phyloP scores from a whole-genome alignment of 1,140 invertebrate genomes.

The Papilio polyxenes region DNA sequence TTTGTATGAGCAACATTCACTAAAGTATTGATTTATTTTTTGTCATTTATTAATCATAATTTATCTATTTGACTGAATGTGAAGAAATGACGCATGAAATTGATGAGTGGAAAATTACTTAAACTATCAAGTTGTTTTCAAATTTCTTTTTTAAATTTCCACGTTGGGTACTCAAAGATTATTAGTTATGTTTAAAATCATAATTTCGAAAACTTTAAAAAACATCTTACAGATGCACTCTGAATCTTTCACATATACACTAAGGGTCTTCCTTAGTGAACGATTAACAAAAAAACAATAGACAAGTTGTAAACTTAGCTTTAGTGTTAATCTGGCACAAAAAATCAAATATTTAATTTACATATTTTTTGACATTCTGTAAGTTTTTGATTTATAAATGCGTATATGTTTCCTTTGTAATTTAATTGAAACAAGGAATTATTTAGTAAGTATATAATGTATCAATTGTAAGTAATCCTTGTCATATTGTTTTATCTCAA shows the following conservation, averaged over 20 bases:
- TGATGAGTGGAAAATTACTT: not conserved
- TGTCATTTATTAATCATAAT: not conserved
- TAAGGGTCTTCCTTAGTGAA: not conserved
- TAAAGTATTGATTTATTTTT: not conserved
- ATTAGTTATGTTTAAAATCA: no score
- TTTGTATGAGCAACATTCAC: not conserved
- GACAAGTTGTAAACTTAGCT: not conserved
- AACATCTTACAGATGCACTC: no score
- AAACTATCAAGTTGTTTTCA: not conserved
- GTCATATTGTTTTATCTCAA: conserved; percentile 17
- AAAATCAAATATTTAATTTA: not conserved
- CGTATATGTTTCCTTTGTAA: not conserved
- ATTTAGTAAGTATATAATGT: conserved; percentile 30
- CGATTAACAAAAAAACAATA: not conserved
- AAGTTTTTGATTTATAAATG: not conserved
- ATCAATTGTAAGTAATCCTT: conserved; percentile 24
- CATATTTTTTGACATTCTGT: not conserved
- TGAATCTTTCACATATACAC: no score
- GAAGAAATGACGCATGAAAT: not conserved
- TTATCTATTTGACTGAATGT: not conserved
- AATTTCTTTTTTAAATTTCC: not conserved
- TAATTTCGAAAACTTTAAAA: no score
- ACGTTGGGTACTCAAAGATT: no score
- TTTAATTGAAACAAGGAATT: conserved; percentile 24
- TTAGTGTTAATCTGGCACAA: not conserved